These are phyloP conservation scores for Coryphaenoides rupestris DNA, from an alignment of 2,113 vertebrate genomes.

Conservation along the genomic window DNA sequence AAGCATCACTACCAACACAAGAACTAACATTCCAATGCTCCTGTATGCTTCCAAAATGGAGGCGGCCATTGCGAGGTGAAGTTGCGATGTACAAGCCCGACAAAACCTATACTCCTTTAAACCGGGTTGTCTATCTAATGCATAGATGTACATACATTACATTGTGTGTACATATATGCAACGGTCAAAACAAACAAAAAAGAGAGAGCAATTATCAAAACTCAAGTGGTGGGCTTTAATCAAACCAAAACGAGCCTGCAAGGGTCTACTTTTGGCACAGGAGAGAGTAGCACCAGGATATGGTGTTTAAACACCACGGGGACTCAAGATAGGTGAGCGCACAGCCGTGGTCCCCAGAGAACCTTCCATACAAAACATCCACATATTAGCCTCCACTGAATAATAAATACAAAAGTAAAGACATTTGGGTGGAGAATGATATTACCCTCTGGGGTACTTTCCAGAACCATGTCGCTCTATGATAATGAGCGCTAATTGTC, in stretches of 20 bases:
- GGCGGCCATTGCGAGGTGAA: too few species aligned
- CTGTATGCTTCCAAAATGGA: too few species aligned
- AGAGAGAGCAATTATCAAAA: slow-evolving; percentile 40
- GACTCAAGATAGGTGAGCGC: slow-evolving; percentile 38
- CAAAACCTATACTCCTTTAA: slow-evolving; percentile 33
- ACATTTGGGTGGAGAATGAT: not conserved
- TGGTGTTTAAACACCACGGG: slow-evolving; percentile 48
- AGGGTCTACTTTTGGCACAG: slow-evolving; percentile 41
- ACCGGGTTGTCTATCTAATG: slow-evolving; percentile 22
- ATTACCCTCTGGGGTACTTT: not conserved
- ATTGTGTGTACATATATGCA: slow-evolving; percentile 35
- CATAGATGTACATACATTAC: slow-evolving; percentile 23
- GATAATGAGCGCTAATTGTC: not conserved
- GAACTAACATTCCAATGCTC: too few species aligned
- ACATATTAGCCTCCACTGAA: slow-evolving; percentile 14
- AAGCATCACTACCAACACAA: too few species aligned
- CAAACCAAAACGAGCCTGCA: slow-evolving; percentile 31
- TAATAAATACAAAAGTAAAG: slow-evolving; percentile 1
- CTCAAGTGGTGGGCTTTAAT: slow-evolving; percentile 26
- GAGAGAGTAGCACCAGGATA: slow-evolving; percentile 58
- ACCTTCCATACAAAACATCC: not conserved
- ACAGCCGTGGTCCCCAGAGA: slow-evolving; percentile 34
- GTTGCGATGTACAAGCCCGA: too few species aligned
- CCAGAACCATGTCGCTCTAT: not conserved
- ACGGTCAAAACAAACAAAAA: slow-evolving; percentile 9